phyloP scores from a whole-genome alignment of 2,888 invertebrate species.

The Adelphocoris suturalis region DNA sequence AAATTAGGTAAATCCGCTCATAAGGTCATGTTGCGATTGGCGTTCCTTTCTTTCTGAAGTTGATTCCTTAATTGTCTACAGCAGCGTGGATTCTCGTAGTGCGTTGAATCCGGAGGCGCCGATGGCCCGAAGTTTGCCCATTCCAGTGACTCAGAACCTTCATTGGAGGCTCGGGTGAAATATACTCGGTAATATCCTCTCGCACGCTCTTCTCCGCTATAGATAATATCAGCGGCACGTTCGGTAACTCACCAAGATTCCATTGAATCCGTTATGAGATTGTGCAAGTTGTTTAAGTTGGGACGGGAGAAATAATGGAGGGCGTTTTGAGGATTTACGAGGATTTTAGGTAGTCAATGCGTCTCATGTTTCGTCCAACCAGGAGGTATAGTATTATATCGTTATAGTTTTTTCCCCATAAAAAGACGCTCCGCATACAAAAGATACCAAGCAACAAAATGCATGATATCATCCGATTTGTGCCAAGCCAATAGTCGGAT shows the following conservation, averaged over 20 bases:
- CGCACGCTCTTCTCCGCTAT: neutral
- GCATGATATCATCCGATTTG: too few species aligned
- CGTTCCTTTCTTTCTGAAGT: too few species aligned
- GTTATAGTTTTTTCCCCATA: too few species aligned
- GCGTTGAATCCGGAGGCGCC: neutral
- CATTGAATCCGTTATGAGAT: constrained; percentile 4
- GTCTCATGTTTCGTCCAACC: too few species aligned
- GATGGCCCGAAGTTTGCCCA: neutral
- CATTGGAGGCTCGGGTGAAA: neutral
- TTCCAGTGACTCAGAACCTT: neutral
- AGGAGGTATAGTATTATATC: too few species aligned
- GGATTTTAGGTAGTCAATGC: too few species aligned
- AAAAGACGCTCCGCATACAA: too few species aligned
- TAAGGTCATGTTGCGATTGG: too few species aligned
- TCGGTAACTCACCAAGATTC: constrained; percentile 19
- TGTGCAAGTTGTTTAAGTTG: neutral
- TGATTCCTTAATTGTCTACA: too few species aligned
- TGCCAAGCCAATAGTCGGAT: too few species aligned
- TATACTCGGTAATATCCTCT: constrained; percentile 13
- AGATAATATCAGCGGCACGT: neutral
- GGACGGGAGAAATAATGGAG: neutral
- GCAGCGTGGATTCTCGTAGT: neutral
- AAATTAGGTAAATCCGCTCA: too few species aligned
- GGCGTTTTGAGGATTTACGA: neutral
- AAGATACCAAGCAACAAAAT: too few species aligned